Evolutionary conservation across 2,888 invertebrate genomes (phyloP).

Genomic region (Baronia brevicornis): DNA sequence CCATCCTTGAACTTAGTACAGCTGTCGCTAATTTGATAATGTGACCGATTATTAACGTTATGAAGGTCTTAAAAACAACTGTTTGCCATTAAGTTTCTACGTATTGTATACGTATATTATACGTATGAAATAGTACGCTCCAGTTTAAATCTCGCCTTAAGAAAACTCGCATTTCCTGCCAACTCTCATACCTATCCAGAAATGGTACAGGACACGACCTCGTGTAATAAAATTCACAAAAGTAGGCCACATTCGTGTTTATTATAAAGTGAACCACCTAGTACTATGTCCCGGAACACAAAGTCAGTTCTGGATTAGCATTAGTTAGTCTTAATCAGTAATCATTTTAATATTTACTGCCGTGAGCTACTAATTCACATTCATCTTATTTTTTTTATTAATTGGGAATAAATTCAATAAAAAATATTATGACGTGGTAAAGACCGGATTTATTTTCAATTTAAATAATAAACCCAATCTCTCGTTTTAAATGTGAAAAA

Average conservation of each 20-base stretch:
- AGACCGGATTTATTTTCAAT: no score
- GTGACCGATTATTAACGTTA: slow-evolving; percentile 20
- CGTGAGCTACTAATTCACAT: no score
- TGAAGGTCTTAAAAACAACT: slow-evolving; percentile 34
- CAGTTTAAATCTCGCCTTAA: slow-evolving; percentile 30
- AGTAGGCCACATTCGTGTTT: slow-evolving; percentile 30
- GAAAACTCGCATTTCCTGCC: slow-evolving; percentile 52
- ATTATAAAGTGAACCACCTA: not conserved
- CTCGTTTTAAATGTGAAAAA: no score
- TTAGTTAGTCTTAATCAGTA: no score
- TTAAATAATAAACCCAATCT: not conserved
- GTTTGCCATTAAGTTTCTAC: slow-evolving; percentile 35
- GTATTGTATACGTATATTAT: slow-evolving; percentile 20
- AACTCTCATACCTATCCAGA: slow-evolving; percentile 38
- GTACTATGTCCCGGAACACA: slow-evolving; percentile 3
- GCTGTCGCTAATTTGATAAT: slow-evolving; percentile 17
- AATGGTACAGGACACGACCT: slow-evolving; percentile 41
- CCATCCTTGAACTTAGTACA: slow-evolving; percentile 5
- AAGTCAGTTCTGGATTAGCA: no score
- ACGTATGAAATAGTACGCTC: slow-evolving; percentile 23
- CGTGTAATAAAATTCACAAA: slow-evolving; percentile 38
- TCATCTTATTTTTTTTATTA: not conserved
- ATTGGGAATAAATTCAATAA: not conserved
- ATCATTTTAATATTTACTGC: no score
- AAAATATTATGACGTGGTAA: not conserved